phyloP scores from a whole-genome alignment of 2,888 invertebrate genomes.

The Tetrapedia diversipes region DNA sequence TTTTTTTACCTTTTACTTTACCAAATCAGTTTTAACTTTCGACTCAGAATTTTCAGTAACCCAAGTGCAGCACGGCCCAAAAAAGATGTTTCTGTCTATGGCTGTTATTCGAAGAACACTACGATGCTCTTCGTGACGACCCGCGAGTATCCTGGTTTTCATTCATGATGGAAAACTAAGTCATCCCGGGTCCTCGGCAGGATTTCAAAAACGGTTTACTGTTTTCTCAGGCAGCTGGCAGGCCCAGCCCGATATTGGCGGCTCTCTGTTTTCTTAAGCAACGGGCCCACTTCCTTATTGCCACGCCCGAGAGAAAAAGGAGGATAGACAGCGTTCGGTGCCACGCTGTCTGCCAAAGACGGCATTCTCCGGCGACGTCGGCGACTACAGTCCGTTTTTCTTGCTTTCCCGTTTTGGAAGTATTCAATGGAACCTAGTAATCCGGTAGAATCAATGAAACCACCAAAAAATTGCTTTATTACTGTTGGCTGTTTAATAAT shows the following conservation, averaged over 20 bases:
- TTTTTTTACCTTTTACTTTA: too few species aligned
- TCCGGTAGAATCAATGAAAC: not conserved
- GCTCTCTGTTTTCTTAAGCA: slow-evolving; percentile 81
- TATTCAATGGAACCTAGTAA: not conserved
- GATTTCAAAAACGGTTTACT: slow-evolving; percentile 68
- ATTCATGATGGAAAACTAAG: slow-evolving; percentile 46
- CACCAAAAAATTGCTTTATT: not conserved
- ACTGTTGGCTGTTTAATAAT: not conserved
- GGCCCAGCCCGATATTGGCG: slow-evolving; percentile 79
- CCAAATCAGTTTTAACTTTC: too few species aligned
- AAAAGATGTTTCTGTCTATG: slow-evolving; percentile 11
- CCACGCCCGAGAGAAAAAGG: slow-evolving; percentile 63
- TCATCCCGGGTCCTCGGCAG: slow-evolving; percentile 52
- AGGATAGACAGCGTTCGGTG: slow-evolving; percentile 69
- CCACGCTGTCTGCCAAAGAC: slow-evolving; percentile 77
- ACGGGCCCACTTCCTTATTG: slow-evolving; percentile 82
- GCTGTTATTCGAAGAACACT: not conserved
- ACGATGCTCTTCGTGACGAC: slow-evolving; percentile 6
- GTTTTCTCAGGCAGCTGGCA: slow-evolving; percentile 80
- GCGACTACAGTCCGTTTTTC: slow-evolving; percentile 16
- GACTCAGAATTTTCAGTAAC: not conserved
- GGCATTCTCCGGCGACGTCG: slow-evolving; percentile 52
- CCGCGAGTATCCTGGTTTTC: slow-evolving; percentile 41
- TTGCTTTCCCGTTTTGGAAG: slow-evolving; percentile 1
- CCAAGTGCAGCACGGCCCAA: not conserved